A percentile compares a stretch with the other conserved stretches of the same genome.
phyloP scores from a whole-genome alignment of 2,113 vertebrate genomes.

The Colistium nudipinnis region DNA sequence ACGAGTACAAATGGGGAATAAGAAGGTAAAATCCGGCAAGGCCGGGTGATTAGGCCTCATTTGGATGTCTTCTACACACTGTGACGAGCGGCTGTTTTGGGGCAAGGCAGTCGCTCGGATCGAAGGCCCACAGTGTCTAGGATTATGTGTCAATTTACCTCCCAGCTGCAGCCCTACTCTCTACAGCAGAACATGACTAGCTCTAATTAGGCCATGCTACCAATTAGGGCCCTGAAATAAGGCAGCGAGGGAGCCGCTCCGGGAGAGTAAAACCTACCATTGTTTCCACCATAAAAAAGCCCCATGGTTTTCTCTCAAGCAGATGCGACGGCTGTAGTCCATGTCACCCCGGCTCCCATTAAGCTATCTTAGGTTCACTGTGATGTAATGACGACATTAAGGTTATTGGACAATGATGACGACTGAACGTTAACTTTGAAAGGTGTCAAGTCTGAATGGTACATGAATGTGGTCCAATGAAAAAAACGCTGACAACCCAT shows the following conservation, averaged over 20 bases:
- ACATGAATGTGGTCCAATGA: constrained; percentile 27
- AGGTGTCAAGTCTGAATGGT: constrained; percentile 29
- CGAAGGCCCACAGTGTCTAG: constrained; percentile 71
- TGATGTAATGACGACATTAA: constrained; percentile 35
- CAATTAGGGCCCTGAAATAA: constrained; percentile 76
- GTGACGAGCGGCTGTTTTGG: constrained; percentile 64
- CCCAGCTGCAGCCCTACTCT: constrained; percentile 74
- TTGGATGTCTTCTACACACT: constrained; percentile 72
- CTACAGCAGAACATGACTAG: constrained; percentile 76
- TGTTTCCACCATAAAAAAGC: constrained; percentile 48
- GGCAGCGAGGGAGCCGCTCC: constrained; percentile 55
- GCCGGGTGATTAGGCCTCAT: constrained; percentile 75
- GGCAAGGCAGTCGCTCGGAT: constrained; percentile 67
- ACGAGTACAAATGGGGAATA: constrained; percentile 75
- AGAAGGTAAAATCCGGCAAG: constrained; percentile 74
- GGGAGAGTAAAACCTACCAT: constrained; percentile 62
- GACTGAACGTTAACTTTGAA: constrained; percentile 39
- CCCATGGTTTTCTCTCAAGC: constrained; percentile 27
- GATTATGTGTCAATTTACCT: constrained; percentile 82
- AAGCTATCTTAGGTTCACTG: constrained; percentile 38
- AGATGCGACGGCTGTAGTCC: constrained; percentile 42
- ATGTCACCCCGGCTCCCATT: constrained; percentile 23
- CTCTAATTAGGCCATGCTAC: constrained; percentile 80
- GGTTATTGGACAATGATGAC: constrained; percentile 17
- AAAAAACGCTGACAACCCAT: constrained; percentile 14